Evolutionary conservation across 1,140 invertebrate genomes (phyloP).

Genomic region (Calephelis nemesis): DNA sequence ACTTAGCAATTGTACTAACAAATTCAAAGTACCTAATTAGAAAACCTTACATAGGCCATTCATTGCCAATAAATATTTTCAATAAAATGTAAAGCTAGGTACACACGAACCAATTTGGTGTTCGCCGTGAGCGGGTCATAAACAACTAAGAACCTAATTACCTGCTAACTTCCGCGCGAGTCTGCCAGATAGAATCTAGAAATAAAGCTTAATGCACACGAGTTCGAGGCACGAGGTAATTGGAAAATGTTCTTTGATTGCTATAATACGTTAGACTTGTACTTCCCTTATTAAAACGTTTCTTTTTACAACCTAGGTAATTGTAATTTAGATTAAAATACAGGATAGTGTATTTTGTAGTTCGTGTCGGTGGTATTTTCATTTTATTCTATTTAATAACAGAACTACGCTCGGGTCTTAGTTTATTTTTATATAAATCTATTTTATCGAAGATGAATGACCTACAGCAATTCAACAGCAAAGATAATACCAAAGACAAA

Average conservation of each 20-base stretch:
- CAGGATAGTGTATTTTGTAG: neutral
- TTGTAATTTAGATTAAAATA: conserved; percentile 7
- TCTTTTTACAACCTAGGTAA: neutral
- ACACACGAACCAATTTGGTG: conserved; percentile 15
- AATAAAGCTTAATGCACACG: conserved; percentile 29
- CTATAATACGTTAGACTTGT: conserved; percentile 12
- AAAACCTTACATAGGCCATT: neutral
- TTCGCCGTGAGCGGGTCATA: conserved; percentile 21
- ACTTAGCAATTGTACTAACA: neutral
- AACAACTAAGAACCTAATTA: conserved; percentile 32
- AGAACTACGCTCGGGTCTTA: no score
- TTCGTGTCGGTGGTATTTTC: no score
- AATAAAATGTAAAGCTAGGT: conserved; percentile 12
- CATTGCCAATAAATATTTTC: neutral
- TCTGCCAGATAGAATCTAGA: conserved; percentile 23
- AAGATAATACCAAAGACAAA: no score
- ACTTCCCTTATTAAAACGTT: conserved; percentile 1
- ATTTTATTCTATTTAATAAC: no score
- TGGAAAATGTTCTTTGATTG: conserved; percentile 18
- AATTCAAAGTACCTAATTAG: neutral
- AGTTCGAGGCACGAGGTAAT: conserved; percentile 18
- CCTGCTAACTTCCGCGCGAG: conserved; percentile 31
- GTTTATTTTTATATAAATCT: no score
- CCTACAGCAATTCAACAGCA: no score
- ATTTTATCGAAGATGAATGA: no score